Base-by-base conservation (phyloP, 2,888 invertebrate genomes). In the Leucophenga montana region DNA sequence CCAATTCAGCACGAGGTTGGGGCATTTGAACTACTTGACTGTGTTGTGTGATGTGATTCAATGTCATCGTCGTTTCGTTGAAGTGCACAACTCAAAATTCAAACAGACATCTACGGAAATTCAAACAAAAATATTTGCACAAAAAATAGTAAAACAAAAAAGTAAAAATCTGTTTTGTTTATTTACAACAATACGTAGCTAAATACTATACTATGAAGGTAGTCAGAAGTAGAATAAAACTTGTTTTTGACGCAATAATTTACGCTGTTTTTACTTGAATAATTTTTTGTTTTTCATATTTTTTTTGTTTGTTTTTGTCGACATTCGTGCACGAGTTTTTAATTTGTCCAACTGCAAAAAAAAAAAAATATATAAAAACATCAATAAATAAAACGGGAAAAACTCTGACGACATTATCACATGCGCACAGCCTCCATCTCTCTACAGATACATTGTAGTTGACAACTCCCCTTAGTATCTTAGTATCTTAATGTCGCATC, bases 51-150 rank as follows among this genome's bases (percentile, higher is more conserved):
- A n/a, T n/a, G n/a, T n/a, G n/a, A n/a, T 31, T 39, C 61, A 61
- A 61, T 61, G 61, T 59, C 59, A 14, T 14, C 59, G 22, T 14
- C 59, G 22, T 27, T 61, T 39, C 8, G 39, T 39, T 8, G 39
- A 39, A 39, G 39, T 39, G 39, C 8, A 39, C 3, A 56, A 56
- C 22, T 33, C 22, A 59, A 59, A n/a, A 59, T 14, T 39, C 9
- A 16, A 61, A 18, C 59, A 39, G 11, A 14, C 33, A 6, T 18
- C 14, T 13, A 22, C 48, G 48, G 27, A 22, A 64, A 46, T 48
- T 48, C n/a, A 48, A 39, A 14, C 46, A 64, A 27, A 39, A 59
- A 59, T 53, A 53, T 53, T 53, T 53, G 53, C 53, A 53, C 53
- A 39, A 39, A 39, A 39, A 39, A 39, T 53, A 14, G 16, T 20